Conservation (phyloP, 2,888 invertebrate species). For the Iphiclides podalirius region DNA sequence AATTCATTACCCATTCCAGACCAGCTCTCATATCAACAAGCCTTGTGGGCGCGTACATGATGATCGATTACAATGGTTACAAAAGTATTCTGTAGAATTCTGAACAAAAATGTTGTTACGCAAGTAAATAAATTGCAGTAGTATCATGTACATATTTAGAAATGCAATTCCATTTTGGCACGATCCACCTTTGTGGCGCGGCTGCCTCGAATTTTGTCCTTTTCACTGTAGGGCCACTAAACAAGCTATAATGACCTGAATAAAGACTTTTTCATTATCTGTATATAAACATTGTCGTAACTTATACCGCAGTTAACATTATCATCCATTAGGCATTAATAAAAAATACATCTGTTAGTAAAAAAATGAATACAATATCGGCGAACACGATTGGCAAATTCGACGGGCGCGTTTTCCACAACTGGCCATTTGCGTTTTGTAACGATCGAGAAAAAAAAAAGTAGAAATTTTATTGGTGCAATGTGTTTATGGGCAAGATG, state of each 20-base stretch:
- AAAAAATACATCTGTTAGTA: too few species aligned
- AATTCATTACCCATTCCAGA: too few species aligned
- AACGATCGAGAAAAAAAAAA: not conserved
- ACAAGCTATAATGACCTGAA: not conserved
- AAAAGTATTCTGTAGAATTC: too few species aligned
- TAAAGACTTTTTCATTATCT: too few species aligned
- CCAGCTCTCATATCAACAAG: too few species aligned
- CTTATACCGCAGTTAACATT: too few species aligned
- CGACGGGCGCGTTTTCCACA: not conserved
- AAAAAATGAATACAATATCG: too few species aligned
- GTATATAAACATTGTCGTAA: too few species aligned
- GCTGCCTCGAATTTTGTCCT: slow-evolving; percentile 10
- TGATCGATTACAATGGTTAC: too few species aligned
- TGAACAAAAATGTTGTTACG: not conserved
- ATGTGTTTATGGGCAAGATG: slow-evolving; percentile 2
- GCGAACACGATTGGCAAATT: not conserved
- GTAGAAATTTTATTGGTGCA: not conserved
- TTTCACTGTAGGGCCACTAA: slow-evolving; percentile 13
- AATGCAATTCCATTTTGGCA: slow-evolving; percentile 14
- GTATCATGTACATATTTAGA: slow-evolving; percentile 9
- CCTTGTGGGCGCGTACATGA: too few species aligned
- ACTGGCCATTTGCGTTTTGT: not conserved
- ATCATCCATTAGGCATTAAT: too few species aligned
- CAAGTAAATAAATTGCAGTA: not conserved
- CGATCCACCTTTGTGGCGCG: slow-evolving; percentile 11